These are phyloP conservation scores for Athene cunicularia DNA, from an alignment of 2,113 vertebrate genomes.

Conservation along the genomic window DNA sequence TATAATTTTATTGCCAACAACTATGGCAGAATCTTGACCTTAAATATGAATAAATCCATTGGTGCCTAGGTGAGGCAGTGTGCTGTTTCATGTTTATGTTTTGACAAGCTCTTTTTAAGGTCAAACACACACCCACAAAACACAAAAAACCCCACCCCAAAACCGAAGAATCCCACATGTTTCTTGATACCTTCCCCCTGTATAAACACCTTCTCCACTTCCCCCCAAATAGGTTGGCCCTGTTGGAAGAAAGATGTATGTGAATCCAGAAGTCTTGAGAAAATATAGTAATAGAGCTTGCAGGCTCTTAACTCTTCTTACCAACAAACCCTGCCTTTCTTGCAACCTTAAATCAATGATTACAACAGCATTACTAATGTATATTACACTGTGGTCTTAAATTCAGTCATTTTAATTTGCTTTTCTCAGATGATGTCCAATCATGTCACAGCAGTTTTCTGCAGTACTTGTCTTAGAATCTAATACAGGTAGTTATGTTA, in stretches of 20 bases:
- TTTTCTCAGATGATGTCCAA: not conserved
- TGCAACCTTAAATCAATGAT: not conserved
- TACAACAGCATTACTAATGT: not conserved
- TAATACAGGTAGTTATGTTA: not conserved
- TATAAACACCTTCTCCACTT: not conserved
- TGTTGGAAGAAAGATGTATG: not conserved
- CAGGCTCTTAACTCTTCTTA: not conserved
- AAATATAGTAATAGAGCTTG: not conserved
- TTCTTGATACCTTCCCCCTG: accelerated
- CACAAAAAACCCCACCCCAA: too few species aligned
- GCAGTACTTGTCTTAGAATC: not conserved
- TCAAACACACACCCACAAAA: not conserved
- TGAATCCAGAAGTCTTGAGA: not conserved
- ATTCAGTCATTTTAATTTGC: not conserved
- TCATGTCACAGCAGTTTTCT: not conserved
- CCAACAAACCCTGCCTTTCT: not conserved
- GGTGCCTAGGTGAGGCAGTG: not conserved
- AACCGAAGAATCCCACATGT: not conserved
- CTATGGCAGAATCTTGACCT: not conserved
- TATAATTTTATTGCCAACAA: not conserved
- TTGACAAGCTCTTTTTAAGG: not conserved
- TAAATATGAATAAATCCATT: not conserved
- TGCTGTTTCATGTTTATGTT: not conserved
- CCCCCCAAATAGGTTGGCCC: not conserved
- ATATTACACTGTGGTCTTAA: not conserved